Evolutionary conservation across 2,797 vertebrate genomes (phyloP).

Genomic region (Gouania willdenowi): DNA sequence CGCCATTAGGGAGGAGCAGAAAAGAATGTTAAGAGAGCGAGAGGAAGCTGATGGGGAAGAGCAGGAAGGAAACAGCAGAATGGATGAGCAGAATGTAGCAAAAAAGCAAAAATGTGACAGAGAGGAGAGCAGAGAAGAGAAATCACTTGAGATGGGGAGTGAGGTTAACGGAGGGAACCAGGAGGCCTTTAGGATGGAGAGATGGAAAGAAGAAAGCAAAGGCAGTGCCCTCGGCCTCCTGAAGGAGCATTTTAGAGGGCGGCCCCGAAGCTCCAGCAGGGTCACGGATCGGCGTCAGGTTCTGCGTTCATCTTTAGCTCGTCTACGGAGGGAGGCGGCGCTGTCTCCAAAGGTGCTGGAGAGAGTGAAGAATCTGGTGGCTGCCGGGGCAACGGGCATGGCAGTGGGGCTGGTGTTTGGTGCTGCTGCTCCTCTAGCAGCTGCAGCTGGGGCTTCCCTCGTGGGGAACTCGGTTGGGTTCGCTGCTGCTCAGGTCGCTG

Average conservation of each 20-base stretch:
- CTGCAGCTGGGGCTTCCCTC: conserved; percentile 62
- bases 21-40: conserved; percentile 46
- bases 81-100: conserved; percentile 1
- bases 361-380: conserved; percentile 64
- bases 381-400: conserved; percentile 67
- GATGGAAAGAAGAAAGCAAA: conserved; percentile 36
- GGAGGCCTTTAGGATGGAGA: conserved; percentile 32
- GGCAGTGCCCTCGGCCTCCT: conserved; percentile 17
- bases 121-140: background rate
- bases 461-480: conserved; percentile 59
- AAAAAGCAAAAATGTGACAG: conserved; percentile 46
- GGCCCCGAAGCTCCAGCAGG: conserved; percentile 1
- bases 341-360: conserved; percentile 67
- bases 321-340: conserved; percentile 46
- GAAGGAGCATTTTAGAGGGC: conserved; percentile 21
- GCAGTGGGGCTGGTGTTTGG: conserved; percentile 68
- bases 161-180: conserved; percentile 5
- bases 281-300: conserved; percentile 3
- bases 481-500: conserved; percentile 54
- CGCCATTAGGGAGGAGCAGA: conserved; percentile 67
- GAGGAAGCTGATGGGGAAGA: conserved; percentile 28
- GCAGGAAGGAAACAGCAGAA: background rate
- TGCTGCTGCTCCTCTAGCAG: conserved; percentile 62
- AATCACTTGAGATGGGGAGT: conserved; percentile 1
- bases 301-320: conserved; percentile 14